A percentile compares a stretch with the other conserved stretches of the same genome.
These are phyloP conservation scores for Lasioglossum lativentre DNA, from an alignment of 2,888 invertebrate species.

Conservation along the genomic window DNA sequence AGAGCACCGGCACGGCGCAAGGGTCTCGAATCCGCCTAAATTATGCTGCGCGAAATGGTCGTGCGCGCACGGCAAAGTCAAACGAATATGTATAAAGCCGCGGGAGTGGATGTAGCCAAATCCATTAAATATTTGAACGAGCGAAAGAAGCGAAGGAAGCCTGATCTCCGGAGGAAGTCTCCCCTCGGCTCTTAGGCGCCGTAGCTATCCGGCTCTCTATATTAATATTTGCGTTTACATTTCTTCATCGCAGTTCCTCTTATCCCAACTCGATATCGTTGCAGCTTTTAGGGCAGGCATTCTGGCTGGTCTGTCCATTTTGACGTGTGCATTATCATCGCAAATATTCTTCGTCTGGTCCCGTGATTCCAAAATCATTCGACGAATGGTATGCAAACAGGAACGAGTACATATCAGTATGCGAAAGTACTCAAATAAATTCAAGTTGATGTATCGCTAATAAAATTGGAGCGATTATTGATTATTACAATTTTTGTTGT, in stretches of 20 bases:
- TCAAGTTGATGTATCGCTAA: background rate
- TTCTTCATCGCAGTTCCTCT: conserved; percentile 71
- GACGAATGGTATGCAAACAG: background rate
- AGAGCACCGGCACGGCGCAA: background rate
- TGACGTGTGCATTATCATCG: conserved; percentile 28
- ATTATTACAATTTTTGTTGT: too few species aligned
- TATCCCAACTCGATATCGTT: conserved; percentile 64
- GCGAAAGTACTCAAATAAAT: background rate
- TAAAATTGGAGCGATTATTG: too few species aligned
- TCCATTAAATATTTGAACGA: conserved; percentile 75
- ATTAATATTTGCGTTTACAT: conserved; percentile 76
- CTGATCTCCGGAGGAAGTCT: conserved; percentile 63
- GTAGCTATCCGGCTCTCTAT: conserved; percentile 62
- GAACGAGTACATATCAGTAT: background rate
- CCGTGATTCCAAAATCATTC: conserved; percentile 18
- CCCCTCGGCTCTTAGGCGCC: conserved; percentile 66
- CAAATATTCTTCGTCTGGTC: conserved; percentile 51
- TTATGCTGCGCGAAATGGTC: background rate
- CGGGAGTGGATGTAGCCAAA: conserved; percentile 65
- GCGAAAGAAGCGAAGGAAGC: conserved; percentile 66
- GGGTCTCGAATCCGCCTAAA: background rate
- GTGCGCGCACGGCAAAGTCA: background rate
- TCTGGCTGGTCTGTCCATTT: conserved; percentile 23
- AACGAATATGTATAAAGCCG: conserved; percentile 38
- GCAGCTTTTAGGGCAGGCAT: conserved; percentile 59